phyloP scores from a whole-genome alignment of 2,888 invertebrate genomes.

The Xanthia icteritia region DNA sequence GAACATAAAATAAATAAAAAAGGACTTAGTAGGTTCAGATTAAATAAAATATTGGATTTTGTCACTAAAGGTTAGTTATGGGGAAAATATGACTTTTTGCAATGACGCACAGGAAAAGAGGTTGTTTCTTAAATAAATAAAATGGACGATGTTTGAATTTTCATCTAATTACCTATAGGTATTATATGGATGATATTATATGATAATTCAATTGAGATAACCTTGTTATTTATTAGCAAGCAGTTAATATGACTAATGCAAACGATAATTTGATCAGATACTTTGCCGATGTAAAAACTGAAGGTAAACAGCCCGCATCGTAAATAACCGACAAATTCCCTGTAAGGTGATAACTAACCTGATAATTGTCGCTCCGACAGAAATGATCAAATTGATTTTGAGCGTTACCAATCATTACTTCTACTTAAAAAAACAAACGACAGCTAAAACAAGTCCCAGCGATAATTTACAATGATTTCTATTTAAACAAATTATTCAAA shows the following conservation, averaged over 20 bases:
- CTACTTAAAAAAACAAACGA: conserved; percentile 13
- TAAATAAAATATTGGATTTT: not conserved
- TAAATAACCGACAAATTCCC: conserved; percentile 40
- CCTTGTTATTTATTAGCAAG: conserved; percentile 13
- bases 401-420: not conserved
- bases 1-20: too few species aligned
- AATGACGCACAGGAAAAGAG: too few species aligned
- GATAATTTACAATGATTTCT: conserved; percentile 51
- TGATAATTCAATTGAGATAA: conserved; percentile 33
- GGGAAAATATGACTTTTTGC: not conserved
- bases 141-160: not conserved
- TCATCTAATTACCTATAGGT: not conserved
- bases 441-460: conserved; percentile 29
- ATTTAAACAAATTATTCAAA: conserved; percentile 62
- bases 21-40: not conserved
- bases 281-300: conserved; percentile 21
- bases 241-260: conserved; percentile 34
- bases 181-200: not conserved
- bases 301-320: conserved; percentile 43
- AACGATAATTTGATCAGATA: conserved; percentile 36
- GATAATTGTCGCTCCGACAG: conserved; percentile 1
- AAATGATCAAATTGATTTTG: conserved; percentile 34
- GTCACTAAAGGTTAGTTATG: not conserved
- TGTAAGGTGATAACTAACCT: conserved; percentile 2
- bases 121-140: not conserved